Evolutionary conservation across 2,888 invertebrate species (phyloP).

Genomic region (Pyrrhosoma nymphula): DNA sequence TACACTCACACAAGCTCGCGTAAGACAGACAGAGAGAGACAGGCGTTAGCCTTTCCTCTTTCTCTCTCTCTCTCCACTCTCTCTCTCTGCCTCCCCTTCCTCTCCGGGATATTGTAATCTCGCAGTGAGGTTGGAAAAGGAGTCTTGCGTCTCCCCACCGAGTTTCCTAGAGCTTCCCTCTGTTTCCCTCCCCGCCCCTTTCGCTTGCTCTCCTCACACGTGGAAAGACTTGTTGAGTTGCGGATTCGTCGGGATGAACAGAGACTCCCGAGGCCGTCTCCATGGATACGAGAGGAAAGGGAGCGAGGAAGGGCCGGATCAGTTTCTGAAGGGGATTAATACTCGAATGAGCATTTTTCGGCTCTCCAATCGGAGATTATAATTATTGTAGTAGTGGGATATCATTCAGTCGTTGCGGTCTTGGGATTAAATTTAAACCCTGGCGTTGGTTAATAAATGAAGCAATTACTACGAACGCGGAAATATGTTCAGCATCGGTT

Average conservation of each 20-base stretch:
- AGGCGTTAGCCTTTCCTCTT: no score
- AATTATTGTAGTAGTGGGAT: no score
- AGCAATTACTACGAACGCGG: no score
- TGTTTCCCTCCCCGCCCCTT: background rate
- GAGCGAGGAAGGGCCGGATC: background rate
- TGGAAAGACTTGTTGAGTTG: conserved; percentile 66
- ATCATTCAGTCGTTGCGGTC: no score
- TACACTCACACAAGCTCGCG: background rate
- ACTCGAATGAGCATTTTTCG: conserved; percentile 10
- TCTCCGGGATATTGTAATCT: conserved; percentile 47
- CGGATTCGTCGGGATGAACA: conserved; percentile 46
- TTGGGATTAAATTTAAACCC: no score
- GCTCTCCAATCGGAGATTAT: background rate
- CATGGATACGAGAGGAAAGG: conserved; percentile 41
- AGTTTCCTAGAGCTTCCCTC: conserved; percentile 14
- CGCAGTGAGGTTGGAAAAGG: background rate
- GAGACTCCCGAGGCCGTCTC: conserved; percentile 31
- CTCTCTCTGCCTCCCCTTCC: background rate
- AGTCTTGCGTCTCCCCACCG: background rate
- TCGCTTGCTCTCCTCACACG: background rate
- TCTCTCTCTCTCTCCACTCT: no score
- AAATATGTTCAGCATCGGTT: no score
- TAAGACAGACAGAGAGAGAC: background rate
- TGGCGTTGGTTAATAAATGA: no score
- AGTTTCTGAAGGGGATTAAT: conserved; percentile 48